phyloP scores from a whole-genome alignment of 1,140 invertebrate genomes.

The Hycleus cichorii region DNA sequence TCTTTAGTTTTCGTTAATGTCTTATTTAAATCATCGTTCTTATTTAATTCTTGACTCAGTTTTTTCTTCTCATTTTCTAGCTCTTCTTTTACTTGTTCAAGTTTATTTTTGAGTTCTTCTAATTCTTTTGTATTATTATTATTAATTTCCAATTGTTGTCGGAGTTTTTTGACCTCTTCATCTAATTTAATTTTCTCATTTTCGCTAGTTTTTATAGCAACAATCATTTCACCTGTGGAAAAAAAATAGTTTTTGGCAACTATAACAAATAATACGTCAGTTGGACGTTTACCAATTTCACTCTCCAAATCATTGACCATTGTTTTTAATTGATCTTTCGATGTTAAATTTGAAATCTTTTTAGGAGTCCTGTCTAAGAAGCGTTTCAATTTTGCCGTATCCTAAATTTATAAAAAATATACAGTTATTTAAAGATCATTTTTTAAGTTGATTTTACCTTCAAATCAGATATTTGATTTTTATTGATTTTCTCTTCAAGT shows the following conservation, averaged over 20 bases:
- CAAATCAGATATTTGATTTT: neutral
- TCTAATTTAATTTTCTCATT: conserved; percentile 46
- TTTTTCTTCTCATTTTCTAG: conserved; percentile 47
- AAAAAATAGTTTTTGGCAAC: conserved; percentile 22
- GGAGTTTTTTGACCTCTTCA: conserved; percentile 39
- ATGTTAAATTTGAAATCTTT: conserved; percentile 60
- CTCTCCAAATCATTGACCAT: conserved; percentile 72
- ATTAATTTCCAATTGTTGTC: conserved; percentile 40
- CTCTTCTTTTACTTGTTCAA: conserved; percentile 30
- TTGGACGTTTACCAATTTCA: conserved; percentile 56
- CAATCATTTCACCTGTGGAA: conserved; percentile 54
- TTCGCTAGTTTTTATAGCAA: conserved; percentile 53
- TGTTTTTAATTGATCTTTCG: conserved; percentile 64
- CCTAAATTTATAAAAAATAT: neutral
- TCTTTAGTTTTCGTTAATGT: conserved; percentile 44
- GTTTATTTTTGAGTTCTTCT: conserved; percentile 28
- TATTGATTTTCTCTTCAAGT: conserved; percentile 39
- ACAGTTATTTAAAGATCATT: neutral
- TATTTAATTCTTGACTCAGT: conserved; percentile 46
- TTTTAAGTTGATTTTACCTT: neutral
- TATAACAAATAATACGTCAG: neutral
- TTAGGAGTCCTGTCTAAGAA: conserved; percentile 49
- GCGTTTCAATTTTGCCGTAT: conserved; percentile 2
- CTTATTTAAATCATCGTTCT: conserved; percentile 44
- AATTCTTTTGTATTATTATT: conserved; percentile 26